Base-by-base conservation (phyloP, 2,797 vertebrate genomes). In the Pseudocheirus occidentalis region DNA sequence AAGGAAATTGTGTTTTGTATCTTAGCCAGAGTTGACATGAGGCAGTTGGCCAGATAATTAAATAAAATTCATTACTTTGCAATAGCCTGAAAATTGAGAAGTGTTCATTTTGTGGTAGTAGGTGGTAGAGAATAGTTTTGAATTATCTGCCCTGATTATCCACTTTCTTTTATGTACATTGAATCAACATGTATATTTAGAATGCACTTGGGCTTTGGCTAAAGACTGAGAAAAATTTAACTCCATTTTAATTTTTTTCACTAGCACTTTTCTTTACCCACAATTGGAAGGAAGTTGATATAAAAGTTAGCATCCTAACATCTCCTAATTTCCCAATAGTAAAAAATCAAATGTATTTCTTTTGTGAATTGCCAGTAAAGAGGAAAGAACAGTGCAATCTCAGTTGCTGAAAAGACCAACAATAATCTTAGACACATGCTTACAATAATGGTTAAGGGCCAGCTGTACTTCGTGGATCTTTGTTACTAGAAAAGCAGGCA, bases 291-390 rank as follows among this genome's bases (percentile, higher is more conserved):
- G n/a, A 91, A 90, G 16, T n/a, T 90, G 55, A 28, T 59, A 50
- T 66, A 90, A 95, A 94, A 46, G 93, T 93, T 95, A 56, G 89
- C 90, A 73, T 90, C 53, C 59, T 93, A 87, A 87, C 24, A 46
- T 27, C 40, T 87, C 40, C 40, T 50, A 50, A 46, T 27, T 87
- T 87, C 28, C 40, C 21, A 87, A 27, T 50, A 50, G 46, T 87
- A 91, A 95, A 95, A 56, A 34, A 94, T 90, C 34, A 3, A 55
- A 40, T 31, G 87, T 53, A 21, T 93, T 97, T n/a, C 94, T 95
- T 87, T 55, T 59, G 29, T 9, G 55, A 93, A 34, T 92, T 21
- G 81, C 52, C 91, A 97, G 34, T 52, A 90, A 90, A 62, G 90
- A 96, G 55, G 73, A 93, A 93, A 55, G 31, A 55, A 87, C 92